Evolutionary conservation across 2,113 vertebrate species (phyloP).

Genomic region (Lucifuga dentata): DNA sequence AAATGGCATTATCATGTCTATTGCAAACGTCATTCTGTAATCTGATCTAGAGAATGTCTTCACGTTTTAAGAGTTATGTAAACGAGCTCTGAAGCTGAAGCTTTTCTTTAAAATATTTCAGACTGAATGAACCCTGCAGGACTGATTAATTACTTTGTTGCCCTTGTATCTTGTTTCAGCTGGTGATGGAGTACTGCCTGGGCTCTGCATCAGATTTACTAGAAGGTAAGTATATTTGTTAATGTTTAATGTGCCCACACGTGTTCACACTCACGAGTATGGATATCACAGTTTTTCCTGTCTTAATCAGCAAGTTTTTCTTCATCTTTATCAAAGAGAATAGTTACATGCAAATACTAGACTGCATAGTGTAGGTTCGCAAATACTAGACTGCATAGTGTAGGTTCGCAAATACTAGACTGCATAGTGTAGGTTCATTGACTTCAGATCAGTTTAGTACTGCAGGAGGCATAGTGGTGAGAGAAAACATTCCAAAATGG

Average conservation of each 20-base stretch:
- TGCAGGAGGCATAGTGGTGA: no score
- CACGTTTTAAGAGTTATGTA: neutral
- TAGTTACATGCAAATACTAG: no score
- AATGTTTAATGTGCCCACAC: conserved; percentile 7
- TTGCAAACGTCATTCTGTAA: no score
- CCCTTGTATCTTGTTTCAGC: conserved; percentile 81
- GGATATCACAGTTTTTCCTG: neutral
- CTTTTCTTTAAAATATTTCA: conserved; percentile 1
- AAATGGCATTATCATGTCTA: no score
- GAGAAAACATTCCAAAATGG: no score
- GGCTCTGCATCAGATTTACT: conserved; percentile 98
- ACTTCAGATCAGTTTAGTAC: no score
- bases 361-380: no score
- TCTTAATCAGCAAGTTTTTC: neutral
- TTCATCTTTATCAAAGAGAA: no score
- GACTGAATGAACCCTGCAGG: neutral
- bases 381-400: no score
- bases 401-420: no score
- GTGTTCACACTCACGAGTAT: neutral
- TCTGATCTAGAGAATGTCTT: neutral
- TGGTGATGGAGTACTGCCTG: conserved; percentile 99
- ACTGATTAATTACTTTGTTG: conserved; percentile 16
- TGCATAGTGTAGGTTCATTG: no score
- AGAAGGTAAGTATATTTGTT: conserved; percentile 87
- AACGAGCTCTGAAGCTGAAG: neutral